Conservation (phyloP, 1,140 invertebrate genomes). For the Holcopasites calliopsidis region DNA sequence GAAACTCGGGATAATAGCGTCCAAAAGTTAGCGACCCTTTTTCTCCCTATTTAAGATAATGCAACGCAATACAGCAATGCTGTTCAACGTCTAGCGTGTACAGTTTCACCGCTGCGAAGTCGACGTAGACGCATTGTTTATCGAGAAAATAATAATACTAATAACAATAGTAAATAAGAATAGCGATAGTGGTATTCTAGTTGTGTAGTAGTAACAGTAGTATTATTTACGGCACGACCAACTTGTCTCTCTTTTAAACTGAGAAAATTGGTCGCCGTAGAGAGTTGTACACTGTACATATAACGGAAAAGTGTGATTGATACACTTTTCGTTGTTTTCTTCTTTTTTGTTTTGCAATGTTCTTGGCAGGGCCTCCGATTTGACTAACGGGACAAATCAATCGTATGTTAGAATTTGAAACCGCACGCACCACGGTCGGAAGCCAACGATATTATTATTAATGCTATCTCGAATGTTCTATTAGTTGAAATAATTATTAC, state of each 20-base stretch:
- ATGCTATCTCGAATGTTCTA: conserved; percentile 57
- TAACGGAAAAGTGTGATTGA: conserved; percentile 18
- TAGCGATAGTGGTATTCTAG: conserved; percentile 24
- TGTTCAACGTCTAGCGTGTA: conserved; percentile 35
- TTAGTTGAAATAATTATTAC: conserved; percentile 64
- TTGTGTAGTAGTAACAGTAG: conserved; percentile 24
- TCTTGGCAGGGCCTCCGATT: conserved; percentile 62
- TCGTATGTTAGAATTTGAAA: conserved; percentile 58
- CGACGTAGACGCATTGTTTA: conserved; percentile 11
- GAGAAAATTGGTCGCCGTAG: conserved; percentile 32
- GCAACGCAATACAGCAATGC: conserved; percentile 51
- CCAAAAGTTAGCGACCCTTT: conserved; percentile 36
- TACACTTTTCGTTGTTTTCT: conserved; percentile 32
- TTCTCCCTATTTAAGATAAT: conserved; percentile 44
- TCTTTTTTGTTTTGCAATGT: conserved; percentile 37
- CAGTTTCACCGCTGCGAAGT: conserved; percentile 31
- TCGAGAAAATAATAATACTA: conserved; percentile 8
- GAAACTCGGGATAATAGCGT: conserved; percentile 33
- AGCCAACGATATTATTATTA: conserved; percentile 61
- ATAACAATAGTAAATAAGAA: conserved; percentile 9
- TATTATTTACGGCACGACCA: conserved; percentile 46
- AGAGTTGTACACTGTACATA: conserved; percentile 23
- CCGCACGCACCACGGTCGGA: conserved; percentile 56
- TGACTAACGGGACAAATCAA: conserved; percentile 48
- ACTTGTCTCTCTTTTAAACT: not conserved